Conservation (phyloP, 2,888 invertebrate genomes). For the Craniophora ligustri region DNA sequence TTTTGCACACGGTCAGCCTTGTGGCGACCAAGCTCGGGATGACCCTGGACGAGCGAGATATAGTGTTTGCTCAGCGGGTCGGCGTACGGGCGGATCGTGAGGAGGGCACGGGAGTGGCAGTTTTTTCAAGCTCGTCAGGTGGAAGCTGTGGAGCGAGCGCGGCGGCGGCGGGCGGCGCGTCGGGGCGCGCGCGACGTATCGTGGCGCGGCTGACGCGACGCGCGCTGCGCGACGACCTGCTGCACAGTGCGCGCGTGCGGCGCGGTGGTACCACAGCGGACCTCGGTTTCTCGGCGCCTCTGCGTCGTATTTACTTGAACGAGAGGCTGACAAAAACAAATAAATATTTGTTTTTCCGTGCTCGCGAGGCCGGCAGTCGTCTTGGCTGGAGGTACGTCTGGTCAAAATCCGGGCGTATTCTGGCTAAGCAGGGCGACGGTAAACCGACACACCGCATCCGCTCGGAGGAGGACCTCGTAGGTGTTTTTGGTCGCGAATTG, state of each 20-base stretch:
- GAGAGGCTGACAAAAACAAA: background rate
- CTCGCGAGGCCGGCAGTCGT: background rate
- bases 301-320: background rate
- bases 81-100: too few relatives aligned
- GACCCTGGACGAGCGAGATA: slow-evolving; percentile 9
- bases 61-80: slow-evolving; percentile 6
- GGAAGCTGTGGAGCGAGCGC: background rate
- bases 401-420: background rate
- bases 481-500: background rate
- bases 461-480: background rate
- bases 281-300: background rate
- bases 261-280: background rate
- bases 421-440: background rate
- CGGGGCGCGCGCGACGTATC: background rate
- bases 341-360: background rate
- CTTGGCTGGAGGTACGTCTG: background rate
- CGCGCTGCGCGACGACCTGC: background rate
- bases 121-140: too few relatives aligned
- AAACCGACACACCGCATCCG: background rate
- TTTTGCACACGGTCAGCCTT: background rate
- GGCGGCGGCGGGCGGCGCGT: background rate
- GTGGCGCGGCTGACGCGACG: background rate
- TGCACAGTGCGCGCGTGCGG: background rate
- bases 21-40: slow-evolving; percentile 6
- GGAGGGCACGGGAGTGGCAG: too few relatives aligned